Percentiles rank a stretch among this genome's conserved stretches.
phyloP scores from a whole-genome alignment of 2,113 vertebrate species.

The Reinhardtius hippoglossoides region DNA sequence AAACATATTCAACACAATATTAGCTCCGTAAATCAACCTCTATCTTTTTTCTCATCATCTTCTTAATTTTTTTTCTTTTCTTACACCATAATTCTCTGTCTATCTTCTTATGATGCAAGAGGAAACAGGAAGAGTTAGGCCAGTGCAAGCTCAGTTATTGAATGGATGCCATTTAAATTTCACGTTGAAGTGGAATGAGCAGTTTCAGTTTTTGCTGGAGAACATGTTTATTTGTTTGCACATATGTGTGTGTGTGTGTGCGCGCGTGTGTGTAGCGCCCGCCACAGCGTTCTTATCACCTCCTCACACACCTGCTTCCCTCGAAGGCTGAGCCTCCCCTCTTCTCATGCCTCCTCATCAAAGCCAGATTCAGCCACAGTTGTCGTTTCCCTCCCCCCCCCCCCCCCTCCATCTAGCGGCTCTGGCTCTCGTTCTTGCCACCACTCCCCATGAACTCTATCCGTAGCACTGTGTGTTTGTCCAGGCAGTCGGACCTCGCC shows the following conservation, averaged over 20 bases:
- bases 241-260: slow-evolving; percentile 12
- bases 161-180: slow-evolving; percentile 64
- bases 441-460: slow-evolving; percentile 56
- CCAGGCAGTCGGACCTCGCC: slow-evolving; percentile 57
- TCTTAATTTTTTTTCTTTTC: slow-evolving; percentile 22
- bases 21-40: slow-evolving; percentile 46
- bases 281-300: slow-evolving; percentile 75
- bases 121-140: slow-evolving; percentile 7
- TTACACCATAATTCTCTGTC: slow-evolving; percentile 24
- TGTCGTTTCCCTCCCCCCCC: slow-evolving; percentile 53
- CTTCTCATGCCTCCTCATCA: slow-evolving; percentile 77
- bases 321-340: slow-evolving; percentile 62
- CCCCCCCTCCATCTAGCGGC: slow-evolving; percentile 45
- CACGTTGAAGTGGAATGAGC: slow-evolving; percentile 53
- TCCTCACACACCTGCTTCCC: slow-evolving; percentile 82
- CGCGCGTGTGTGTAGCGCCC: slow-evolving; percentile 30
- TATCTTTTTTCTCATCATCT: slow-evolving; percentile 30
- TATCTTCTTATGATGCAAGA: slow-evolving; percentile 11
- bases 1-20: slow-evolving; percentile 39
- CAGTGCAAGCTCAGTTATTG: slow-evolving; percentile 39
- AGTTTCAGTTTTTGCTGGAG: slow-evolving; percentile 52
- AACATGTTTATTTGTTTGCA: slow-evolving; percentile 50
- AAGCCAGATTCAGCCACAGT: slow-evolving; percentile 75
- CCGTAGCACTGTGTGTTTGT: slow-evolving; percentile 52
- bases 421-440: slow-evolving; percentile 65